Base-by-base conservation (phyloP, 2,888 invertebrate genomes). In the Trissonchulus sp. region DNA sequence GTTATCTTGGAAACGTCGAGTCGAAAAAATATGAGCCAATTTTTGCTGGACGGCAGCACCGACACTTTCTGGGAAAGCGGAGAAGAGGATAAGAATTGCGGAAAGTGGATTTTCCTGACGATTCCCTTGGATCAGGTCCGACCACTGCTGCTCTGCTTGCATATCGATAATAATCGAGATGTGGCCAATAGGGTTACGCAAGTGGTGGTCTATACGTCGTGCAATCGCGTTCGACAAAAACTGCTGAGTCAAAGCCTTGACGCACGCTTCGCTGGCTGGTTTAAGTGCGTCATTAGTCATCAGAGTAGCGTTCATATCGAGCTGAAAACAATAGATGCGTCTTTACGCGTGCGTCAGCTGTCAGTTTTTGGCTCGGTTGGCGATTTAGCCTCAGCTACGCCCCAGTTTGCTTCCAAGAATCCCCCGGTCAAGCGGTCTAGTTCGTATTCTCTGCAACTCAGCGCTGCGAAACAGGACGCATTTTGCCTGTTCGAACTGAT, bases 11-110 rank as follows among this genome's bases (percentile, higher is more conserved):
- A 93, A 80, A 89, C 95, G 71, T 96, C 96, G 0, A 96, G 95
- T 79, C 89, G 97, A 0, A 93, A 92, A 82, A 95, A 94, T 3
- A 94, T 98, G 93, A 90, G 93, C 1, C 92, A 91, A 1, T 94
- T 94, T 79, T 88, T 98, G 28, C 92, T 91, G 0, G 98, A 98
- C 84, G 92, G 92, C 81, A 94, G 94, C 2, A 95, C 96, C 0
- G 98, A 98, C 85, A 98, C 98, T 0, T 98, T 98, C 86, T 98
- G 98, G 98, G 98, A 98, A 86, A 95, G 95, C 60, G 96, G 95
- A 0, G 97, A 97, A 82, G 97, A 97, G 83, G 97, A 98, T 86
- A 84, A 88, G 76, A 31, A 88, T 88, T 8, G n/a, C 3, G 8
- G 28, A 2, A 60, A 63, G 34, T 33, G 15, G 33, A 23, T 63